phyloP scores from a whole-genome alignment of 2,888 invertebrate species.

The Thera obeliscata region DNA sequence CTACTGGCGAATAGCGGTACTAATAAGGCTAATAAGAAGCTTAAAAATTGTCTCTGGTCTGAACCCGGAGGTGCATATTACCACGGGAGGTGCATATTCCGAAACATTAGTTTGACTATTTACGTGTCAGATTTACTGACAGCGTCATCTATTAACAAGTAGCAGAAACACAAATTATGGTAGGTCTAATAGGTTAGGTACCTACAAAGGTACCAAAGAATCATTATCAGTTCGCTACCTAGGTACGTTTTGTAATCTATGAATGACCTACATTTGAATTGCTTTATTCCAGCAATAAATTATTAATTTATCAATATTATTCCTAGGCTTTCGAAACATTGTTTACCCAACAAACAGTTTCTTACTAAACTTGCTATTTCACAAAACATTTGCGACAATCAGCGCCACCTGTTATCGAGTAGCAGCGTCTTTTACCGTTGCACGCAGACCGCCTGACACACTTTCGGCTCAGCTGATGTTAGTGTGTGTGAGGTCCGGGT shows the following conservation, averaged over 20 bases:
- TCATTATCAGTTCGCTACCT: background rate
- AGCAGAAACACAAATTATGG: background rate
- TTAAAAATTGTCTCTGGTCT: background rate
- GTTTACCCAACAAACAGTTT: background rate
- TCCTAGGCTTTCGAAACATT: background rate
- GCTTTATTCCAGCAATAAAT: slow-evolving; percentile 13
- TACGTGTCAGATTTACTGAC: background rate
- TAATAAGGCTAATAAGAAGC: slow-evolving; percentile 24
- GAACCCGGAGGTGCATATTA: background rate
- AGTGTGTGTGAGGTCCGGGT: slow-evolving; percentile 67
- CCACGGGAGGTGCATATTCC: no score
- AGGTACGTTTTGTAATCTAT: slow-evolving; percentile 9
- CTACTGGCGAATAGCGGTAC: slow-evolving; percentile 59
- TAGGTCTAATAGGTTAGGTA: background rate
- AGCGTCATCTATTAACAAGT: slow-evolving; percentile 1
- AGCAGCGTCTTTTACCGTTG: slow-evolving; percentile 67
- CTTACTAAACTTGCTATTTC: no score
- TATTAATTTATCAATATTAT: slow-evolving; percentile 1
- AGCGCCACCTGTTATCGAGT: slow-evolving; percentile 73
- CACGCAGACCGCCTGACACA: slow-evolving; percentile 74
- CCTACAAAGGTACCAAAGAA: background rate
- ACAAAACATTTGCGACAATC: slow-evolving; percentile 1
- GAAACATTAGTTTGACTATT: no score
- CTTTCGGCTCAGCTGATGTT: slow-evolving; percentile 76
- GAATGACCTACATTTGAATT: slow-evolving; percentile 19